Base-by-base conservation (phyloP, 1,140 invertebrate species). In the Triops longicaudatus region DNA sequence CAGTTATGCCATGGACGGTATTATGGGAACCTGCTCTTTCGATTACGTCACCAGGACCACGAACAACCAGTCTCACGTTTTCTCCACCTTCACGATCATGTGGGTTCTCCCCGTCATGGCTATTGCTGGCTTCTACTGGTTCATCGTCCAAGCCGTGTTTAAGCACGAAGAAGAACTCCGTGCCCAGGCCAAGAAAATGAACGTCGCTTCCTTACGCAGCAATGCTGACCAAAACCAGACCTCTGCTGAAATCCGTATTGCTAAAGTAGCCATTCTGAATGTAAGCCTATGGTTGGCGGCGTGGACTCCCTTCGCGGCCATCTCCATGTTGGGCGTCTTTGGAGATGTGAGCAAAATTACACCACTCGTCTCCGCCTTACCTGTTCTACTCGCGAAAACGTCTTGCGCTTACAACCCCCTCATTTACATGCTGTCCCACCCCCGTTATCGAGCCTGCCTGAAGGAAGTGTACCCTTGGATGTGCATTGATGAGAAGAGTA, bases 361-460 rank as follows among this genome's bases (percentile, higher is more conserved):
- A 11, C 85, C 75, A 17, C 41, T 74, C 74, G 26, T 73, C n/a
- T 73, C 83, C 5, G 81, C 84, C 22, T 79, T 85, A 74, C 84
- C 85, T 10, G 83, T 85, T 5, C 79, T 86, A n/a, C 85, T 85
- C 78, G 86, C 86, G 27, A 86, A 86, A 79, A 82, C 74, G 12
- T 78, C 78, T 4, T 85, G 85, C 9, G 82, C 85, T 44, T 86
- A 86, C 82, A 86, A 95, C 85, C 93, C 93, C 0, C 93, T 92
- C 81, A 90, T 94, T 6, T 94, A 94, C 81, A 93, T 93, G 14
- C 93, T 95, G 78, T 94, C 92, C 82, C 93, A 95, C 87, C 93
- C 93, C n/a, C 90, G 88, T 87, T 95, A 93, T 86, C 91, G 91
- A 31, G 73, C 77, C 76, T 80, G 78, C 41, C 75, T 79, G 27